These are phyloP conservation scores for Notospermus geniculatus DNA, from an alignment of 1,140 invertebrate species.

Conservation along the genomic window DNA sequence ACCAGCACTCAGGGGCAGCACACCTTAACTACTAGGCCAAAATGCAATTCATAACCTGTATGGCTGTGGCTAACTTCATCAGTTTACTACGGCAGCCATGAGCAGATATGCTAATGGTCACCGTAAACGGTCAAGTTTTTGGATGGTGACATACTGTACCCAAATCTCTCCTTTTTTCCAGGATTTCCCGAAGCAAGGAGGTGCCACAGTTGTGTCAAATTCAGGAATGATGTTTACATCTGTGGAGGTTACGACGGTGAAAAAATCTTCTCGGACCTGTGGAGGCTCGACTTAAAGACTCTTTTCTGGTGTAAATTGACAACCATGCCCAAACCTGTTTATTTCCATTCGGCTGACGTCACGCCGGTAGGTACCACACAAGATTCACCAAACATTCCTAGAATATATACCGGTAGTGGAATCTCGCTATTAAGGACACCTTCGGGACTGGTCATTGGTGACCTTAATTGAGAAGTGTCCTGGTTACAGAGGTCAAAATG, in stretches of 20 bases:
- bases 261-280: conserved; percentile 71
- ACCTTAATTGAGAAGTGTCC: too few relatives aligned
- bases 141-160: too few relatives aligned
- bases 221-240: conserved; percentile 62
- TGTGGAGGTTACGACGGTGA: conserved; percentile 72
- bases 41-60: too few relatives aligned
- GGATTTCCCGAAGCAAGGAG: conserved; percentile 65
- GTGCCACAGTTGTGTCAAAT: conserved; percentile 77
- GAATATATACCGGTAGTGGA: not conserved
- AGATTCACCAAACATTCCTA: not conserved
- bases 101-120: too few relatives aligned
- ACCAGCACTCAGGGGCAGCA: too few relatives aligned
- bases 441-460: too few relatives aligned
- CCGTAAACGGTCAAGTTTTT: too few relatives aligned
- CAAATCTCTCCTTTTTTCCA: too few relatives aligned
- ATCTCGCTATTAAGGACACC: not conserved
- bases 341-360: conserved; percentile 80
- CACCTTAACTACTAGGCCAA: too few relatives aligned
- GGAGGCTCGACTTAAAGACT: conserved; percentile 71
- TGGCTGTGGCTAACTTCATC: too few relatives aligned
- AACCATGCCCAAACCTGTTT: conserved; percentile 70
- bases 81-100: too few relatives aligned
- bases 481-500: too few relatives aligned
- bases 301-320: conserved; percentile 66
- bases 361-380: conserved; percentile 63